Evolutionary conservation across 2,888 invertebrate species (phyloP).

Genomic region (Drosophila conformis): DNA sequence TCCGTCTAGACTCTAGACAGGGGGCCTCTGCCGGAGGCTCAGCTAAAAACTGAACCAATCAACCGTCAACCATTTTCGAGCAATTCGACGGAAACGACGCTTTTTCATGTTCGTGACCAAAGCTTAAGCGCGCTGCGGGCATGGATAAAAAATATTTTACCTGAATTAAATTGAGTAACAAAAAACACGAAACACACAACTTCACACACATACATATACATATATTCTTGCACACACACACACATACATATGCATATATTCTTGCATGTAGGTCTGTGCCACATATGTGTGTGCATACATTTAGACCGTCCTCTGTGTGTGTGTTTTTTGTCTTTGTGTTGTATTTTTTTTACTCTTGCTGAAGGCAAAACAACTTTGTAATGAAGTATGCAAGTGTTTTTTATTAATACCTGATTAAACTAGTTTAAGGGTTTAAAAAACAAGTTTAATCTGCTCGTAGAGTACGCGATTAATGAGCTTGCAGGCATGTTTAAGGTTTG

Average conservation of each 20-base stretch:
- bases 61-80: constrained; percentile 76
- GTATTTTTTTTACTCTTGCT: constrained; percentile 31
- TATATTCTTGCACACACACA: constrained; percentile 6
- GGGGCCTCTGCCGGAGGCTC: constrained; percentile 31
- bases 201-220: not conserved
- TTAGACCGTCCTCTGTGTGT: constrained; percentile 7
- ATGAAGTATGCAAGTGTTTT: not conserved
- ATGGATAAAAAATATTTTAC: constrained; percentile 71
- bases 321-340: constrained; percentile 32
- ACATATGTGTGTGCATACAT: constrained; percentile 5
- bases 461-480: not conserved
- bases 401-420: not conserved
- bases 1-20: constrained; percentile 60
- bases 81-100: constrained; percentile 77
- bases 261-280: constrained; percentile 22
- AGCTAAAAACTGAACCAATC: constrained; percentile 72
- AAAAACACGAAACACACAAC: constrained; percentile 71
- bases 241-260: not conserved
- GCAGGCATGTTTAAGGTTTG: not conserved
- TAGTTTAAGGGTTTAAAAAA: not conserved
- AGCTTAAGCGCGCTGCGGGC: constrained; percentile 58
- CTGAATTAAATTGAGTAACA: constrained; percentile 83
- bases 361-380: not conserved
- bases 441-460: not conserved
- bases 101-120: constrained; percentile 78